Conservation (phyloP, 2,113 vertebrate genomes). For the Larimichthys crocea region DNA sequence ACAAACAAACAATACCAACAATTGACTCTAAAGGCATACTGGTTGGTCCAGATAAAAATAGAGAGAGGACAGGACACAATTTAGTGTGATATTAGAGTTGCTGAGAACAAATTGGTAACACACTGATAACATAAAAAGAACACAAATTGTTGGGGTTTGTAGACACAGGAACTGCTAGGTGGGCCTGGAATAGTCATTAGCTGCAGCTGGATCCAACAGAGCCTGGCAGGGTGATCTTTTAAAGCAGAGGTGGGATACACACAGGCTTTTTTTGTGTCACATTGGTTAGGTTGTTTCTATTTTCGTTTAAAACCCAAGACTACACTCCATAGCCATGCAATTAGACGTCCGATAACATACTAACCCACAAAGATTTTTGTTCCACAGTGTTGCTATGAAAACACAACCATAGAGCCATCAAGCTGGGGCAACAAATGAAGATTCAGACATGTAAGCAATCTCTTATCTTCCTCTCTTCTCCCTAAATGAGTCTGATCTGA, state of each 20-base stretch:
- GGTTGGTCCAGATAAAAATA: not conserved
- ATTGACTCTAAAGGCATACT: not conserved
- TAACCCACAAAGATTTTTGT: not conserved
- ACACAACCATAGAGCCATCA: not conserved
- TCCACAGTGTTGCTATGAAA: not conserved
- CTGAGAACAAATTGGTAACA: slow-evolving; percentile 7
- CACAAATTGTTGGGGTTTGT: slow-evolving; percentile 19
- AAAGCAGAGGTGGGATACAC: not conserved
- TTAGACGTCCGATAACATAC: not conserved
- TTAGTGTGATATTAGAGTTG: not conserved
- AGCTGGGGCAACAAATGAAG: not conserved
- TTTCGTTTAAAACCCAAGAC: not conserved
- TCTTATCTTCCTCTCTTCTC: not conserved
- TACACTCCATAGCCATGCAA: not conserved
- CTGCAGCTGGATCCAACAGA: slow-evolving; percentile 3
- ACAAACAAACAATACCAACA: not conserved
- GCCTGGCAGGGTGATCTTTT: not conserved
- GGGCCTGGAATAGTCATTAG: slow-evolving; percentile 16
- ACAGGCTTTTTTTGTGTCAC: not conserved
- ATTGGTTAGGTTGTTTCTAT: slow-evolving; percentile 1
- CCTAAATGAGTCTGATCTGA: slow-evolving; percentile 2
- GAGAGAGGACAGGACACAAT: not conserved
- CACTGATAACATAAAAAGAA: not conserved
- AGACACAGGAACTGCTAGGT: not conserved
- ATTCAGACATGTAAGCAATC: slow-evolving; percentile 12